Evolutionary conservation across 2,113 vertebrate species (phyloP).

Genomic region (Cyphotilapia sp.): DNA sequence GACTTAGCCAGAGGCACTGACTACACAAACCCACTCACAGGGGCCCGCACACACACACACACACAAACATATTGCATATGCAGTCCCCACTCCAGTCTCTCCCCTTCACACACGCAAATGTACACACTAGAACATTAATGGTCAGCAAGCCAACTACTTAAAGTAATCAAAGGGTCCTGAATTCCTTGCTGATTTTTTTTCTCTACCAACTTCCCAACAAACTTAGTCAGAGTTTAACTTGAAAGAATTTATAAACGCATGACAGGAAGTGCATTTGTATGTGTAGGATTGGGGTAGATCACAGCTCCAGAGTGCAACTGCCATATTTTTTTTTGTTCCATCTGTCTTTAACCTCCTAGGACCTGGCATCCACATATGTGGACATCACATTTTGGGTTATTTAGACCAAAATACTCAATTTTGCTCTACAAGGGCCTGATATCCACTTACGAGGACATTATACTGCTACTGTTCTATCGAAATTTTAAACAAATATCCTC

Average conservation of each 20-base stretch:
- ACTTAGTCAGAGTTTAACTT: slow-evolving; percentile 26
- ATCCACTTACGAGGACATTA: too few species aligned
- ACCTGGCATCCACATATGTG: too few species aligned
- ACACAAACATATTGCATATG: neutral
- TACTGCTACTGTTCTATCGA: too few species aligned
- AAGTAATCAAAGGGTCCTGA: slow-evolving; percentile 76
- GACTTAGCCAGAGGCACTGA: slow-evolving; percentile 74
- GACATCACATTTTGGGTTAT: too few species aligned
- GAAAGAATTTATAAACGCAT: slow-evolving; percentile 16
- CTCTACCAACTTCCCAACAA: slow-evolving; percentile 32
- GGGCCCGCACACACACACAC: neutral
- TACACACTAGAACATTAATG: slow-evolving; percentile 71
- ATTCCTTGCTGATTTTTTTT: slow-evolving; percentile 62
- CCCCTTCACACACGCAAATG: neutral
- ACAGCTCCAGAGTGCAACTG: slow-evolving; percentile 25
- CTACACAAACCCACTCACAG: neutral
- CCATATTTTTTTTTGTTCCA: slow-evolving; percentile 43
- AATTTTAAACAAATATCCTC: too few species aligned
- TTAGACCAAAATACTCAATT: too few species aligned
- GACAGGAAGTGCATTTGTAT: neutral
- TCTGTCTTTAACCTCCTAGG: neutral
- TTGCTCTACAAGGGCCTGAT: too few species aligned
- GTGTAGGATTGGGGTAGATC: neutral
- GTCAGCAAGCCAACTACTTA: slow-evolving; percentile 72
- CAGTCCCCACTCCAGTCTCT: neutral